Evolutionary conservation across 1,140 invertebrate genomes (phyloP).

Genomic region (Asbolus verrucosus): DNA sequence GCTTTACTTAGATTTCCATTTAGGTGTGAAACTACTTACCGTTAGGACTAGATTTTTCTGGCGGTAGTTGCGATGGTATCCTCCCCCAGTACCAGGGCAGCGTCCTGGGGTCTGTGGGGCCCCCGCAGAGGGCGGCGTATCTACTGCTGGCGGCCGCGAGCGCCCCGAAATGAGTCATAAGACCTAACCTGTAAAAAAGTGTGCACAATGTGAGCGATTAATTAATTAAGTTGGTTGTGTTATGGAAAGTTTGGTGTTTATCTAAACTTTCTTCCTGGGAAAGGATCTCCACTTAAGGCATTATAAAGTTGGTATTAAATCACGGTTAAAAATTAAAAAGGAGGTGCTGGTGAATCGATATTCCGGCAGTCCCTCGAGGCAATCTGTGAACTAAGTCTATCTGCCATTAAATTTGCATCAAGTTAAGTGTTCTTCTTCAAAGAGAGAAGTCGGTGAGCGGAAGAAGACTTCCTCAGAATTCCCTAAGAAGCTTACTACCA

Average conservation of each 20-base stretch:
- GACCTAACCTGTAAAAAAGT: conserved; percentile 77
- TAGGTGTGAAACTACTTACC: conserved; percentile 63
- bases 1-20: conserved; percentile 47
- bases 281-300: conserved; percentile 33
- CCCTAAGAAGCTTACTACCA: conserved; percentile 62
- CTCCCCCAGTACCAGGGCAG: conserved; percentile 68
- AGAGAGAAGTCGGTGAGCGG: conserved; percentile 59
- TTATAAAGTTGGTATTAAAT: conserved; percentile 51
- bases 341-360: conserved; percentile 53
- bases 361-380: conserved; percentile 53
- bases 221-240: conserved; percentile 12
- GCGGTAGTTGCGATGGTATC: conserved; percentile 64
- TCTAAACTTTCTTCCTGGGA: conserved; percentile 31
- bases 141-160: conserved; percentile 71
- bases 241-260: not conserved
- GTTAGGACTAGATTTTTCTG: conserved; percentile 68
- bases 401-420: conserved; percentile 64
- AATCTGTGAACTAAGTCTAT: conserved; percentile 60
- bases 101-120: conserved; percentile 62
- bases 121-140: conserved; percentile 75
- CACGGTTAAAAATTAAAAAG: conserved; percentile 53
- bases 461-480: conserved; percentile 62
- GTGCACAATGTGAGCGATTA: conserved; percentile 1
- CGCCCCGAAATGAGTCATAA: conserved; percentile 83
- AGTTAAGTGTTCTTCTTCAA: conserved; percentile 62